Evolutionary conservation across 37 sponge, comb jelly and placozoan species (phyloP), one percentile per base, ranked within the genome.

Genomic region (Diacarnus erythraeanus): DNA sequence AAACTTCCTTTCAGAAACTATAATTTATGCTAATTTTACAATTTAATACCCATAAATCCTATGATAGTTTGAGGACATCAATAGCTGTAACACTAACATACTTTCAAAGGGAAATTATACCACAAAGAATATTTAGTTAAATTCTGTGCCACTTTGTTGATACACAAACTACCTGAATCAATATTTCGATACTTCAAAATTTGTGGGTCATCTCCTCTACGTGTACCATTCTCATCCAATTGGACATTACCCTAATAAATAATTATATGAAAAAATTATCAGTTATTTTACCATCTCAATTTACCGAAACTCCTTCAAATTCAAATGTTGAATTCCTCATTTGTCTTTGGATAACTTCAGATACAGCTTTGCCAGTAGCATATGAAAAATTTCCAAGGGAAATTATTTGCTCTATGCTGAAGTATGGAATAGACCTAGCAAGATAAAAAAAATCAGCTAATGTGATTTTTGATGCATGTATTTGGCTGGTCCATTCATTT

Each of bases 231-330:
- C 31, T 56, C 60, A 71, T 87, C 42, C 42, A 82, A 82, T 27
- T 25, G 9, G 2, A 87, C 88, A 27, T 30, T 12, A 44, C 88
- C 88, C 87, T 87, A 10, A 27, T 38, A 20, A 35, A 44, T 20
- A 3, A 34, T 38, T 3, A n/a, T n/a, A n/a, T n/a, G n/a, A 38
- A 20, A 37, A 35, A 5, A 5, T 34, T 21, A 68, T 20, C 5
- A 43, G 33, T 41, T 43, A 18, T 42, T 42, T 8, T 21, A 25
- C 72, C 15, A 26, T 44, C 15, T n/a, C 34, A 21, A 29, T 25
- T 75, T 44, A 83, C 83, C 3, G 83, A 83, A 31, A 83, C 76
- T 56, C 83, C 83, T 8, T 23, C 51, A 37, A 83, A 83, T 60
- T 15, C 35, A 34, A 80, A 71, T 33, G 39, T 34, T 25, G 64